Evolutionary conservation across 2,888 invertebrate species (phyloP).

Genomic region (Pristionchus mayeri): DNA sequence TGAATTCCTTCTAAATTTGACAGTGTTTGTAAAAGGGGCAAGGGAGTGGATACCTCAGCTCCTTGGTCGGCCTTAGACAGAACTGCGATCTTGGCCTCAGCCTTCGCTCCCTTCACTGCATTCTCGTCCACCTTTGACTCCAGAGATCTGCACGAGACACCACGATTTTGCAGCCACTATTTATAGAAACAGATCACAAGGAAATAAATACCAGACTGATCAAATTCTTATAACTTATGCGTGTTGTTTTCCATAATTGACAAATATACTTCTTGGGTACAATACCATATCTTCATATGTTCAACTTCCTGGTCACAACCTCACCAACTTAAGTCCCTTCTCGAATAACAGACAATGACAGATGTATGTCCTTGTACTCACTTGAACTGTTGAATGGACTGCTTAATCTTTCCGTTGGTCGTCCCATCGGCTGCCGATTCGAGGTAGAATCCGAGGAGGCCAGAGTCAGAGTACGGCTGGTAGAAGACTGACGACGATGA

Average conservation of each 20-base stretch:
- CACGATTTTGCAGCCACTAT: no score
- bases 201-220: no score
- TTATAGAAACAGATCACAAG: no score
- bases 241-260: no score
- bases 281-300: no score
- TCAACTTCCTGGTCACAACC: no score
- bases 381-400: not conserved
- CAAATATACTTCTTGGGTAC: no score
- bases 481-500: conserved; percentile 31
- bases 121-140: conserved; percentile 15
- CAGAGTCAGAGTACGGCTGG: conserved; percentile 36
- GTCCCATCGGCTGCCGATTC: conserved; percentile 6
- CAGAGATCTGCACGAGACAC: not conserved
- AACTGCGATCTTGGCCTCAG: not conserved
- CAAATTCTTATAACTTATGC: no score
- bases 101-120: conserved; percentile 38
- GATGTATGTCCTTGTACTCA: no score
- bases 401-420: conserved; percentile 9
- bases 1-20: not conserved
- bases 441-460: conserved; percentile 46
- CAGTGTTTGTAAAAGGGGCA: no score
- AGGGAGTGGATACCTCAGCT: conserved; percentile 47
- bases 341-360: no score
- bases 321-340: no score
- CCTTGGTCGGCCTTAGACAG: conserved; percentile 15